Evolutionary conservation across 1,140 invertebrate species (phyloP).

Genomic region (Drosophila jambulina): DNA sequence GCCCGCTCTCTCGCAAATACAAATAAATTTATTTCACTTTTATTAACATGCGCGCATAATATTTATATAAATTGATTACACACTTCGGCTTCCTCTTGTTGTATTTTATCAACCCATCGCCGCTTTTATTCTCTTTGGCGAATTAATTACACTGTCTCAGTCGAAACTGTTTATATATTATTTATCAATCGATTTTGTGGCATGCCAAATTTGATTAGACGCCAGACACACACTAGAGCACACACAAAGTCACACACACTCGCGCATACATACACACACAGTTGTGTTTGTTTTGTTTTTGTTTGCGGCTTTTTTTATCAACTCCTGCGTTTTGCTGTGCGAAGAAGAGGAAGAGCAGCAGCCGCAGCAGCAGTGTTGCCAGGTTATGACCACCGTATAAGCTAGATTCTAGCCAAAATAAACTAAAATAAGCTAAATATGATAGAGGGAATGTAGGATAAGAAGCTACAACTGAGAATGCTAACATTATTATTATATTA

Average conservation of each 20-base stretch:
- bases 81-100: conserved; percentile 6
- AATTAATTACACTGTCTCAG: conserved; percentile 30
- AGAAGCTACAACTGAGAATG: no score
- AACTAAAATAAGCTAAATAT: no score
- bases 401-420: no score
- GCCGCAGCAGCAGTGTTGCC: neutral
- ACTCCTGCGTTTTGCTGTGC: conserved; percentile 21
- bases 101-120: conserved; percentile 11
- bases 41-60: conserved; percentile 47
- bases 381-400: no score
- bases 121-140: neutral
- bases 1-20: conserved; percentile 31
- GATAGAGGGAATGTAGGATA: no score
- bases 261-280: conserved; percentile 31
- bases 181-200: conserved; percentile 61
- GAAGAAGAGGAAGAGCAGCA: conserved; percentile 16
- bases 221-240: conserved; percentile 49
- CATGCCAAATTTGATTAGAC: conserved; percentile 61
- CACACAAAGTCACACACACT: conserved; percentile 2
- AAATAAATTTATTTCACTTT: conserved; percentile 38
- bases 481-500: no score
- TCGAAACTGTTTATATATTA: conserved; percentile 61
- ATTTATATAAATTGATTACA: conserved; percentile 52
- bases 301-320: conserved; percentile 71
- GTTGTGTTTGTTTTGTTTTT: conserved; percentile 76